Percentiles rank a stretch among this genome's conserved stretches.
phyloP scores from a whole-genome alignment of 2,797 vertebrate species.

The Craterocephalus amniculus region DNA sequence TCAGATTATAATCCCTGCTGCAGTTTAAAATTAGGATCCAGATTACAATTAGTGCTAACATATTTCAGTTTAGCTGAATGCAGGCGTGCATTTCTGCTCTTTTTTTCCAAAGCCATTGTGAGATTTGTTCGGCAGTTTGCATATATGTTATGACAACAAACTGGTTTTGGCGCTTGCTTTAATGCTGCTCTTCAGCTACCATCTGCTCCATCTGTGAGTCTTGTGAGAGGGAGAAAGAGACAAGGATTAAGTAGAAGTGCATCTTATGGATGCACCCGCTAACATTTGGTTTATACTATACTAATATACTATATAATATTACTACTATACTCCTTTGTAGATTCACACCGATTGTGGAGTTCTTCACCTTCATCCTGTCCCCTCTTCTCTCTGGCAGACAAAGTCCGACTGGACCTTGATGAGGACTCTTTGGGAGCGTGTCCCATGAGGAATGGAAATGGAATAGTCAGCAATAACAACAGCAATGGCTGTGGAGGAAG shows the following conservation, averaged over 20 bases:
- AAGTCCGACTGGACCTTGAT: conserved; percentile 82
- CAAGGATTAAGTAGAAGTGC: conserved; percentile 26
- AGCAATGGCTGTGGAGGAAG: conserved; percentile 64
- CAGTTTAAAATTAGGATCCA: conserved; percentile 50
- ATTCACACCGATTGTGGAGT: conserved; percentile 4
- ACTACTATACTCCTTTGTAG: background rate
- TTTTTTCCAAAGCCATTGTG: conserved; percentile 32
- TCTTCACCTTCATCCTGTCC: conserved; percentile 13
- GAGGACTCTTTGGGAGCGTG: conserved; percentile 82
- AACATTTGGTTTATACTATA: background rate
- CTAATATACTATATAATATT: background rate
- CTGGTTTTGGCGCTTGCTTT: conserved; percentile 55
- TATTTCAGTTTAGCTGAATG: conserved; percentile 36
- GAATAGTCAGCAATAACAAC: conserved; percentile 61
- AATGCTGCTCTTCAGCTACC: conserved; percentile 66
- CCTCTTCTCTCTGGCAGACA: conserved; percentile 67
- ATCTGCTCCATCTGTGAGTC: conserved; percentile 75
- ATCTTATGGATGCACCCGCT: conserved; percentile 40
- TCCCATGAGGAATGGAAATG: conserved; percentile 73
- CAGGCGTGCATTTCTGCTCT: conserved; percentile 11
- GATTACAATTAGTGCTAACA: conserved; percentile 49
- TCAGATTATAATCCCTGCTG: conserved; percentile 60
- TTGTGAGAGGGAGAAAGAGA: conserved; percentile 8
- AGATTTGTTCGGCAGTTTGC: conserved; percentile 57
- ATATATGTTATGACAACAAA: conserved; percentile 61